Evolutionary conservation across 1,140 invertebrate genomes (phyloP), one percentile per base, ranked within the genome.

Genomic region (Drosophila navojoa): DNA sequence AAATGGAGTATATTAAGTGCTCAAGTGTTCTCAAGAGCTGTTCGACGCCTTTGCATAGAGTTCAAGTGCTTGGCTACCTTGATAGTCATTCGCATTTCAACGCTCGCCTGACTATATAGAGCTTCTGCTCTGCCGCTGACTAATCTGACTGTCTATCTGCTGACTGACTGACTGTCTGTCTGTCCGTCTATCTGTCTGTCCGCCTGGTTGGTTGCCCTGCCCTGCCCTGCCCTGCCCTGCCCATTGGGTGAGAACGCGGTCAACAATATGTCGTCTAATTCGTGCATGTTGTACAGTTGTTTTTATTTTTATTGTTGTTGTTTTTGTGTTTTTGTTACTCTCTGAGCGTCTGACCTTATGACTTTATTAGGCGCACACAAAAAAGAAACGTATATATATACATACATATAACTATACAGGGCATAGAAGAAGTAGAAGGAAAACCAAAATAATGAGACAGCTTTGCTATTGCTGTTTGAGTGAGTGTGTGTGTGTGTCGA

Each of bases 361-460:
- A 86, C 81, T 87, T 86, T 87, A 87, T 87, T 84, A 66, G 47
- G 54, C 49, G 59, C 47, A 38, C 25, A 25, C 5, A 45, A 6
- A 16, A 57, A 58, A 32, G 38, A 52, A 60, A 61, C 53, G 10
- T 50, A 59, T 52, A 13, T 32, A 29, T 29, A 29, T 32, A 32
- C 10, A 32, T 32, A 32, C 2, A 32, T 32, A 29, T 29, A 54
- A 0, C 9, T 9, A 16, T 45, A 57, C 9, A 54, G 29, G 29
- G 29, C 25, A 29, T 29, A 32, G 50, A 32, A 53, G 50, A 35
- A 32, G 50, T 16, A 53, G 50, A 53, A 16, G 25, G 27, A 54
- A 35, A 54, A 54, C 15, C 50, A 76, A 81, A 81, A 81, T 86
- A 86, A 86, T 87, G 79, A 87, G 82, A 81, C 82, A 81, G 75